Conservation (phyloP, 2,888 invertebrate genomes). For the Pristionchus mayeri region DNA sequence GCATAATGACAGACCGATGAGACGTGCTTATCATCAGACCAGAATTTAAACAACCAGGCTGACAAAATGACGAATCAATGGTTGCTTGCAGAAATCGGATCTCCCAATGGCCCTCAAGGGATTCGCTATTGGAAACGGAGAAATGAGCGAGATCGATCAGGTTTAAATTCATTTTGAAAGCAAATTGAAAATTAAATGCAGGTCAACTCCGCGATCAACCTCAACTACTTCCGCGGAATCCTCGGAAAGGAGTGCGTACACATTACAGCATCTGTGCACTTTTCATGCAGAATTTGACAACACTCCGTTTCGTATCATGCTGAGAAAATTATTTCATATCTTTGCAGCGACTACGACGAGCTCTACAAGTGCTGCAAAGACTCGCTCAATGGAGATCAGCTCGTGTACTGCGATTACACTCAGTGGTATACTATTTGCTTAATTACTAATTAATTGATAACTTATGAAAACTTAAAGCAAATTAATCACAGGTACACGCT, state of each 20-base stretch:
- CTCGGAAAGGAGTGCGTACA: slow-evolving; percentile 64
- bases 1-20: background rate
- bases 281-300: no score
- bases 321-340: background rate
- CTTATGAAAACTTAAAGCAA: no score
- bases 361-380: slow-evolving; percentile 61
- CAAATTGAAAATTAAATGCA: background rate
- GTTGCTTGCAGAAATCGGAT: slow-evolving; percentile 52
- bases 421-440: no score
- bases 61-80: background rate
- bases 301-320: background rate
- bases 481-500: no score
- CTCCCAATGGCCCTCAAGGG: slow-evolving; percentile 66
- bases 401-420: slow-evolving; percentile 63
- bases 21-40: no score
- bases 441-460: no score
- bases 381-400: slow-evolving; percentile 51
- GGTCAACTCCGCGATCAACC: slow-evolving; percentile 66
- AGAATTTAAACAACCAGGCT: no score
- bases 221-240: slow-evolving; percentile 67
- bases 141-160: slow-evolving; percentile 62
- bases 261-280: no score
- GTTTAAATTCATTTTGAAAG: background rate
- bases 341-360: slow-evolving; percentile 61
- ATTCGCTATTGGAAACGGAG: slow-evolving; percentile 75